Evolutionary conservation across 2,113 vertebrate species (phyloP).

Genomic region (Anhinga rufa): DNA sequence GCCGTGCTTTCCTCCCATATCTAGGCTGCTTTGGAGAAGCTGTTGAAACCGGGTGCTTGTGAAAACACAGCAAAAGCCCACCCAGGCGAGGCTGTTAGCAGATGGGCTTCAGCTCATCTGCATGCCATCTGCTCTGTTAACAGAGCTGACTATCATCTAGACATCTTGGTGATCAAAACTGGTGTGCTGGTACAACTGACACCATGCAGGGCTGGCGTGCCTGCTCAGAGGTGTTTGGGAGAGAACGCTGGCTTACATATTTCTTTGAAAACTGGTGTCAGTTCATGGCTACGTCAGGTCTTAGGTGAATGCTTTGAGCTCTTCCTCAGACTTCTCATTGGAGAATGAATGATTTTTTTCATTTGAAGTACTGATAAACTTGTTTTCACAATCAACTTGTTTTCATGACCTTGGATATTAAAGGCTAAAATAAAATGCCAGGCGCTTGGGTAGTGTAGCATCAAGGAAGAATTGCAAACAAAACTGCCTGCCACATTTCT

Average conservation of each 20-base stretch:
- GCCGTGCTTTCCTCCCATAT: not conserved
- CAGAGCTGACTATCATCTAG: not conserved
- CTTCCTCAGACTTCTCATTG: accelerated
- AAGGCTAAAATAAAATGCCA: not conserved
- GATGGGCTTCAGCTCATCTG: constrained; percentile 6
- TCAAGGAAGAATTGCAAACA: not conserved
- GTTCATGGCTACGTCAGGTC: not conserved
- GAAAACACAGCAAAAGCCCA: not conserved
- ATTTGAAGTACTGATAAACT: not conserved
- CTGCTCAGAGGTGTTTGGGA: not conserved
- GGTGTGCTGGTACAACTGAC: not conserved
- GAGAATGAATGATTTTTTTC: not conserved
- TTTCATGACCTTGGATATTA: not conserved
- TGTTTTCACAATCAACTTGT: accelerated
- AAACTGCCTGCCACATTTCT: accelerated
- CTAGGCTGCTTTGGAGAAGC: not conserved
- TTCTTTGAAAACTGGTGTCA: accelerated
- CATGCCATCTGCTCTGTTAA: constrained; percentile 33
- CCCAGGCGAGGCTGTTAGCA: not conserved
- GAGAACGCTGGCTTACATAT: not conserved
- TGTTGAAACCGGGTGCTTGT: not conserved
- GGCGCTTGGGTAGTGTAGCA: not conserved
- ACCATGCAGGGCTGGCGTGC: not conserved
- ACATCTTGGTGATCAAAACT: not conserved
- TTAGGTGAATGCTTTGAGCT: accelerated